Conservation (phyloP, 2,113 vertebrate genomes). For the Serilophus lunatus region DNA sequence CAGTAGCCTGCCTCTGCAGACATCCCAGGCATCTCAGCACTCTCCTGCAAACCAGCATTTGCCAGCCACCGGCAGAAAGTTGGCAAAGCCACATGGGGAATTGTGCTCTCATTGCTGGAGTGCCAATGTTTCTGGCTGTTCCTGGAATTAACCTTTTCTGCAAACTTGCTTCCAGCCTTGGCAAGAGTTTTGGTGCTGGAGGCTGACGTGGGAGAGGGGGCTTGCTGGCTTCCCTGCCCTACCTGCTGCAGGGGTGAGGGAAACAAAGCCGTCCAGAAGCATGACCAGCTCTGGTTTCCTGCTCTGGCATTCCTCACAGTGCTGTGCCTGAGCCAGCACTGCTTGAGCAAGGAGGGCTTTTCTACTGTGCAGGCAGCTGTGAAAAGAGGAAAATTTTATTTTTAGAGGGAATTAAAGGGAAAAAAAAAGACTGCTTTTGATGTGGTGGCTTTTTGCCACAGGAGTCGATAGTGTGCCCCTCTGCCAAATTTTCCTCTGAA, state of each 20-base stretch:
- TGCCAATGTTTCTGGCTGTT: accelerated
- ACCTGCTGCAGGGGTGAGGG: not conserved
- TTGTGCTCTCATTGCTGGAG: accelerated
- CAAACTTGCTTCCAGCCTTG: not conserved
- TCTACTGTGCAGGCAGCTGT: not conserved
- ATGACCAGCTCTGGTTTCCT: accelerated
- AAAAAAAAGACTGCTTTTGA: not conserved
- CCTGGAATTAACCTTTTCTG: not conserved
- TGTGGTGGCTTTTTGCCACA: not conserved
- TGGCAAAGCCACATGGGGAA: not conserved
- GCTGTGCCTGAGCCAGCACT: not conserved
- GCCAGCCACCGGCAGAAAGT: not conserved
- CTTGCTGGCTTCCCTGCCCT: not conserved
- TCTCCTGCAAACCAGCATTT: not conserved
- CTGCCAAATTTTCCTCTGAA: not conserved
- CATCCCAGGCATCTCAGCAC: not conserved
- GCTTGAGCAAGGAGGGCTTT: not conserved
- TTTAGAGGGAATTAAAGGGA: not conserved
- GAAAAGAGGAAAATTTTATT: not conserved
- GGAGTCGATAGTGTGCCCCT: not conserved
- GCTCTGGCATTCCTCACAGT: not conserved
- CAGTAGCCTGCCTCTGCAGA: not conserved
- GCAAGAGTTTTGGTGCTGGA: accelerated
- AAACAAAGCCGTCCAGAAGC: accelerated
- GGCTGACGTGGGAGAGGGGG: accelerated